Percentiles rank a stretch among this genome's conserved stretches.
Evolutionary conservation across 2,888 invertebrate genomes (phyloP).

Genomic region (Pemphredon lugubris): DNA sequence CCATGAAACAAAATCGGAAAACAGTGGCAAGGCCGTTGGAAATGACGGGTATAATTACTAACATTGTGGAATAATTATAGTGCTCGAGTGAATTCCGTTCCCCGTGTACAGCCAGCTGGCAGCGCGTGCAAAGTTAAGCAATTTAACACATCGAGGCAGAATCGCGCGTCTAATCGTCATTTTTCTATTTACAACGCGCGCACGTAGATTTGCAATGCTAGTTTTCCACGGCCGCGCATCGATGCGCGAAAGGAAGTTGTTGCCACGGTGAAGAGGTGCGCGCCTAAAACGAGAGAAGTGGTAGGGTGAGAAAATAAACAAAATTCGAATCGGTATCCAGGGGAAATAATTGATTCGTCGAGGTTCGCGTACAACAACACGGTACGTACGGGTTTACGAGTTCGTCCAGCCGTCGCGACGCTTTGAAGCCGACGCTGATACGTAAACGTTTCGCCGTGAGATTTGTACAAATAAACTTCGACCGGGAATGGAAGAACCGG

Average conservation of each 20-base stretch:
- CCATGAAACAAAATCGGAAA: neutral
- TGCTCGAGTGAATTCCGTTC: neutral
- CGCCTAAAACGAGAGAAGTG: neutral
- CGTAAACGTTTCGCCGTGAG: slow-evolving; percentile 37
- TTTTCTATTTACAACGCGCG: no score
- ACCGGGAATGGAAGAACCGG: neutral
- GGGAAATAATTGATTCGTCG: slow-evolving; percentile 63
- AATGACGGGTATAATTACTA: slow-evolving; percentile 16
- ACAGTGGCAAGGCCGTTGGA: neutral
- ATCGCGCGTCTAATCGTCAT: neutral
- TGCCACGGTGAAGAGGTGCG: neutral
- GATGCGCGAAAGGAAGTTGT: neutral
- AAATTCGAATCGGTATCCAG: slow-evolving; percentile 9
- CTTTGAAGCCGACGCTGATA: slow-evolving; percentile 41
- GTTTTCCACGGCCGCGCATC: no score
- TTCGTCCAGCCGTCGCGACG: slow-evolving; percentile 55
- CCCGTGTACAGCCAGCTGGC: no score
- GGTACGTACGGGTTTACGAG: slow-evolving; percentile 34
- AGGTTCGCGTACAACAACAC: slow-evolving; percentile 30
- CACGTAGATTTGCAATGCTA: no score
- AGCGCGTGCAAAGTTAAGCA: no score
- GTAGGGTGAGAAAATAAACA: slow-evolving; percentile 41
- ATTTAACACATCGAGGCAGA: neutral
- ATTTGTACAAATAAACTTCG: slow-evolving; percentile 53
- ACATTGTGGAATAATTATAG: slow-evolving; percentile 11